Evolutionary conservation across 2,113 vertebrate species (phyloP).

Genomic region (Xenus cinereus): DNA sequence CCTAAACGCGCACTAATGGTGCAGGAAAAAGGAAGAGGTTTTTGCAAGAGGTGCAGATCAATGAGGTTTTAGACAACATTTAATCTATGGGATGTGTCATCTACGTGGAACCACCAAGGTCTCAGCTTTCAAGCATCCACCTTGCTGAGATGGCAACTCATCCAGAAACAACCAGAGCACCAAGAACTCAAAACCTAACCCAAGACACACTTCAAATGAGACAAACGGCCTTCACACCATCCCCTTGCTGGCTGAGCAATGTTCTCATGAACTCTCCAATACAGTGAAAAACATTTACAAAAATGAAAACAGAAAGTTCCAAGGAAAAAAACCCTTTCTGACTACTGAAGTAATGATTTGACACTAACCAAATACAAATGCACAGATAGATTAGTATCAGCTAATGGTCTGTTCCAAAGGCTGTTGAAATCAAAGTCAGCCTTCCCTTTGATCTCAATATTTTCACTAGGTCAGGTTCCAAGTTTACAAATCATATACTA

Average conservation of each 20-base stretch:
- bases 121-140: not conserved
- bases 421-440: conserved; percentile 26
- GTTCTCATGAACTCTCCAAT: not conserved
- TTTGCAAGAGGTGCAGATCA: not conserved
- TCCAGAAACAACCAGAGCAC: not conserved
- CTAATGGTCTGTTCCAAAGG: conserved; percentile 4
- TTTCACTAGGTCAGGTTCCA: conserved; percentile 28
- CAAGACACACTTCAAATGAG: not conserved
- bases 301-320: not conserved
- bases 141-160: not conserved
- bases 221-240: not conserved
- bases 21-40: not conserved
- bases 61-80: not conserved
- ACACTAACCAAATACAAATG: conserved; percentile 10
- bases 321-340: not conserved
- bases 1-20: not conserved
- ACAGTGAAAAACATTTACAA: not conserved
- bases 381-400: conserved; percentile 17
- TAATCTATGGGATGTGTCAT: fast-evolving
- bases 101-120: not conserved
- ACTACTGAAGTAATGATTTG: conserved; percentile 1
- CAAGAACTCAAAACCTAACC: not conserved
- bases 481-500: not conserved
- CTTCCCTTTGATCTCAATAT: conserved; percentile 15
- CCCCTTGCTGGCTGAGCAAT: not conserved